A percentile compares a stretch with the other conserved stretches of the same genome.
Evolutionary conservation across 2,888 invertebrate genomes (phyloP).

Genomic region (Pterostichus niger): DNA sequence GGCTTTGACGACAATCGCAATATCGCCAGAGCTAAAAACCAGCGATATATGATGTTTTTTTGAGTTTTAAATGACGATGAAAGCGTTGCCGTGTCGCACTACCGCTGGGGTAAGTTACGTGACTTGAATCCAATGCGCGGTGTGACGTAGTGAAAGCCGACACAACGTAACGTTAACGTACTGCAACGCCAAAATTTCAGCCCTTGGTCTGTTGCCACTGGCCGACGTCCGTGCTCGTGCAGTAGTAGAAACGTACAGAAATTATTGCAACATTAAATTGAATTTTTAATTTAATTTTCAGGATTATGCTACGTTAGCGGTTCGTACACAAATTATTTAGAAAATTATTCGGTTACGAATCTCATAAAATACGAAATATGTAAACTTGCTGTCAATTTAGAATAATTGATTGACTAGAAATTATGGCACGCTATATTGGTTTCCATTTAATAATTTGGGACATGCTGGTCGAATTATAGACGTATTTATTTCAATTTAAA

Average conservation of each 20-base stretch:
- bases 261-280: no score
- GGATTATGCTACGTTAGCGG: no score
- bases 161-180: constrained; percentile 50
- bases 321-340: no score
- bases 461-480: no score
- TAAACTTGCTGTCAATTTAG: no score
- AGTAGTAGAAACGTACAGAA: not conserved
- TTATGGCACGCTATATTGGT: no score
- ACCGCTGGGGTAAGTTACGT: constrained; percentile 72
- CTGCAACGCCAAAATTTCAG: constrained; percentile 49
- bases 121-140: constrained; percentile 70
- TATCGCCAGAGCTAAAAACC: constrained; percentile 73
- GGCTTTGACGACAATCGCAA: constrained; percentile 67
- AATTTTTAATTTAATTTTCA: no score
- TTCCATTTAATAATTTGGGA: no score
- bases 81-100: constrained; percentile 76
- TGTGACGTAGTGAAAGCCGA: constrained; percentile 47
- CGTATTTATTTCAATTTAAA: no score
- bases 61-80: constrained; percentile 76
- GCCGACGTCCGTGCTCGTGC: not conserved
- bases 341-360: no score
- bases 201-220: not conserved
- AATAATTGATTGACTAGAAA: no score
- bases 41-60: constrained; percentile 75
- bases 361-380: no score